These are phyloP conservation scores for Pogonocichla stellata DNA, from an alignment of 2,113 vertebrate species.

Conservation along the genomic window DNA sequence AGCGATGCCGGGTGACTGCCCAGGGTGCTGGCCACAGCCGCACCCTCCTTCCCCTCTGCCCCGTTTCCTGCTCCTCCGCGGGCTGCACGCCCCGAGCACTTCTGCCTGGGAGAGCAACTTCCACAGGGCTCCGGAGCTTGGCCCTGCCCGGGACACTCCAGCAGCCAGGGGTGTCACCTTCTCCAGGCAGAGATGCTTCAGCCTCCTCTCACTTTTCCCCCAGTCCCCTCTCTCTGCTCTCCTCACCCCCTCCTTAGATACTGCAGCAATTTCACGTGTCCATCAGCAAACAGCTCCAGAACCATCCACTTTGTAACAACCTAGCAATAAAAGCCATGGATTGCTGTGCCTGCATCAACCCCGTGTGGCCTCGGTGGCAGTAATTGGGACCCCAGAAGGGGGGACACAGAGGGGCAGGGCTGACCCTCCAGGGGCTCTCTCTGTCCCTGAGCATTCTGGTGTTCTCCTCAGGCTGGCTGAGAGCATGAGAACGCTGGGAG, in stretches of 20 bases:
- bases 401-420: not conserved
- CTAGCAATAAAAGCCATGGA: not conserved
- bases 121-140: rapidly evolving
- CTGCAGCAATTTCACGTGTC: not conserved
- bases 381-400: not conserved
- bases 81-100: rapidly evolving
- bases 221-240: not conserved
- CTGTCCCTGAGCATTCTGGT: not conserved
- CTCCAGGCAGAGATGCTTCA: not conserved
- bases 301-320: not conserved
- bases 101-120: not conserved
- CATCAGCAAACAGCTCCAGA: rapidly evolving
- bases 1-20: not conserved
- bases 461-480: not conserved
- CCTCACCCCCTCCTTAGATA: not conserved
- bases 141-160: not conserved
- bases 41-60: not conserved
- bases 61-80: not conserved
- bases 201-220: rapidly evolving
- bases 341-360: not conserved
- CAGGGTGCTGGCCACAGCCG: not conserved
- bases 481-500: not conserved
- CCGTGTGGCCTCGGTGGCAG: rapidly evolving
- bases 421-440: not conserved
- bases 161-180: not conserved